Percentiles rank a stretch among this genome's conserved stretches.
Conservation (phyloP, 2,113 vertebrate genomes). For the Tyto alba region DNA sequence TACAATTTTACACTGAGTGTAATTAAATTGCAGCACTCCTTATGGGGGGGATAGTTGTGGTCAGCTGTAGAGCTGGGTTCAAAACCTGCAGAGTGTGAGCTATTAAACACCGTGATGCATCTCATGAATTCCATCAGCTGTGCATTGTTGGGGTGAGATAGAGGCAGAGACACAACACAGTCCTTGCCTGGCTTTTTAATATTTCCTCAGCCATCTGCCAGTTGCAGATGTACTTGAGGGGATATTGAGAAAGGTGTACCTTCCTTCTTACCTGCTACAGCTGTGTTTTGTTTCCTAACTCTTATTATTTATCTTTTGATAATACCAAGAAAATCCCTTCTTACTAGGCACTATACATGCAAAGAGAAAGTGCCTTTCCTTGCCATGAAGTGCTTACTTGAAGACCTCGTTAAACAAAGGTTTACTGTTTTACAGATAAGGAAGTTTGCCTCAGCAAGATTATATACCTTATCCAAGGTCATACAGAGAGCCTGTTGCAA, state of each 20-base stretch:
- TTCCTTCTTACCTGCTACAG: neutral
- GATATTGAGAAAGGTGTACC: neutral
- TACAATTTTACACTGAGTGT: neutral
- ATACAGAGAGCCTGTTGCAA: neutral
- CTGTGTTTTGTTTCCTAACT: neutral
- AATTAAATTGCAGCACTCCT: neutral
- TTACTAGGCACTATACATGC: neutral
- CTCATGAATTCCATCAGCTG: neutral
- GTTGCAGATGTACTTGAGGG: neutral
- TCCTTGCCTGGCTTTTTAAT: neutral
- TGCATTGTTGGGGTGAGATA: neutral
- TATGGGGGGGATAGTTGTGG: neutral
- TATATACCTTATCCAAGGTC: neutral
- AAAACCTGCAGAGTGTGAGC: neutral
- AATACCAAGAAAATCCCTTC: neutral
- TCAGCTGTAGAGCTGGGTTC: neutral
- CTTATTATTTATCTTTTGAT: neutral
- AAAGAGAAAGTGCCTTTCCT: neutral
- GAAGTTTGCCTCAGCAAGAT: neutral
- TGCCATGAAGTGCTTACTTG: neutral
- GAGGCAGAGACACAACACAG: neutral
- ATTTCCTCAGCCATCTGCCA: neutral
- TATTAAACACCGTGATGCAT: neutral
- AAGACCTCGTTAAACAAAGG: neutral
- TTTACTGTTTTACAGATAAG: neutral